Base-by-base conservation (phyloP, 2,888 invertebrate genomes). In the Tinea pellionella region DNA sequence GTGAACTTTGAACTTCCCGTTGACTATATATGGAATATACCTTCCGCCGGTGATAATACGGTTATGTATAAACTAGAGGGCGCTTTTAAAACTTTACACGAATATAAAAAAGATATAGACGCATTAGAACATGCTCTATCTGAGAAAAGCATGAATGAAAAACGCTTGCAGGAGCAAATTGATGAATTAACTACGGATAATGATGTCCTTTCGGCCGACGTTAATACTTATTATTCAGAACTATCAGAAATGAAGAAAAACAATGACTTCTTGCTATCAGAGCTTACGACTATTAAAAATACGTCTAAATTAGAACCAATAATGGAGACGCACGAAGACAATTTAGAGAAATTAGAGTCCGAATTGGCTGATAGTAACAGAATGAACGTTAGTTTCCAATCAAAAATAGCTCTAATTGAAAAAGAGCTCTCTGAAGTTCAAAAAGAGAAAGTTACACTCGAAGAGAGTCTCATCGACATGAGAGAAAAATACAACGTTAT, bases 301-400 rank as follows among this genome's bases (percentile, higher is more conserved):
- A 80, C 83, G n/a, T 88, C 89, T n/a, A 91, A 91, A 65, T 75
- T 93, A 64, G 90, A 92, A 73, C 92, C 93, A 0, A 93, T 93
- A 59, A 90, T 90, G 59, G 93, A 93, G 79, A 89, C 91, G 1
- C 92, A 92, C 67, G 93, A 93, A 78, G 92, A 93, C 66, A 92
- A 90, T 64, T 76, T 92, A 63, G 80, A 88, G 0, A 88, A 90
- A 66, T 71, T 93, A 65, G 92, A 93, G 77, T 80, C 85, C 0
- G 92, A 92, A 72, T 70, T 93, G 56, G 93, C 93, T 59, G 89
- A 90, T 67, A 88, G 86, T 53, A 89, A 80, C 63, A 88, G 77
- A 65, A 75, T 89, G n/a, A 91, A 90, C 66, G 87, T 88, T 65
- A 87, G 86, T 7, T 83, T 92, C 67, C 89, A 91, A 68, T 87